Conservation (phyloP, 2,797 vertebrate species). For the Chloroceryle inda region DNA sequence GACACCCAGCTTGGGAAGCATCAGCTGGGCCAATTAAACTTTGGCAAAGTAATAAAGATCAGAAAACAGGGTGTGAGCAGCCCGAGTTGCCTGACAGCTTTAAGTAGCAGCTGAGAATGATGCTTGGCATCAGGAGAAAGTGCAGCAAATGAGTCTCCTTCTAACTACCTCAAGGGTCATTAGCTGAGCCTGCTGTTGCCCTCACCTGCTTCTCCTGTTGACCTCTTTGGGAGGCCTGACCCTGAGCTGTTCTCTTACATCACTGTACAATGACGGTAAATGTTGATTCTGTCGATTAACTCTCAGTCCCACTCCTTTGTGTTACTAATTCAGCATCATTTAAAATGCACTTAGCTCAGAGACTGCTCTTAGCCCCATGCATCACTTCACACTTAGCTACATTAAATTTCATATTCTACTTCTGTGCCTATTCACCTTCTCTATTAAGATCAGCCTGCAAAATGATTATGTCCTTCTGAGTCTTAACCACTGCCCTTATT, state of each 20-base stretch:
- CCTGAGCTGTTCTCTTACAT: not conserved
- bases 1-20: not conserved
- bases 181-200: conserved; percentile 8
- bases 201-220: conserved; percentile 50
- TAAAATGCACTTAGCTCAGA: not conserved
- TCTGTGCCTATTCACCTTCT: not conserved
- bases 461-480: not conserved
- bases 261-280: not conserved
- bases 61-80: conserved; percentile 10
- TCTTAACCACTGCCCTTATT: not conserved
- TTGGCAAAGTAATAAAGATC: conserved; percentile 43
- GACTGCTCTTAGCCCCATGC: not conserved
- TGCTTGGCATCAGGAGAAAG: not conserved
- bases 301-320: not conserved
- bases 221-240: conserved; percentile 1
- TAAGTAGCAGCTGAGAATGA: conserved; percentile 33
- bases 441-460: not conserved
- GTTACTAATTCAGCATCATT: not conserved
- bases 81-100: not conserved
- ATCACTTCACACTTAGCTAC: not conserved
- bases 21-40: conserved; percentile 68
- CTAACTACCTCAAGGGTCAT: not conserved
- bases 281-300: not conserved
- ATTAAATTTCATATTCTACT: not conserved
- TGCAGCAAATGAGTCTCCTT: not conserved